Conservation (phyloP, 2,113 vertebrate species). For the Tretioscincus oriximinensis region DNA sequence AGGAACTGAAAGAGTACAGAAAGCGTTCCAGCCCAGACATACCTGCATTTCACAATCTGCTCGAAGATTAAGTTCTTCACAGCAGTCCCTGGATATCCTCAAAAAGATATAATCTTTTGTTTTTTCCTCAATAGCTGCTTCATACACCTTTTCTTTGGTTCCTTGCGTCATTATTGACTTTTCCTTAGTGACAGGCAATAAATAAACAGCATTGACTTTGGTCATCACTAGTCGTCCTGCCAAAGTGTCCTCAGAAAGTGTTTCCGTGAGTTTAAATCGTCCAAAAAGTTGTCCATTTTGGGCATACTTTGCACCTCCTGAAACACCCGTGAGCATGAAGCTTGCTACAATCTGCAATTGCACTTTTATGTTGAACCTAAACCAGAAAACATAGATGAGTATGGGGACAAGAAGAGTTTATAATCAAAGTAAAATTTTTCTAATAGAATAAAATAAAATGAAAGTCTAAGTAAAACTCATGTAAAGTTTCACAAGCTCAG, state of each 20-base stretch:
- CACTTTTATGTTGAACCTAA: slow-evolving; percentile 99
- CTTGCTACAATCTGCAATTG: slow-evolving; percentile 96
- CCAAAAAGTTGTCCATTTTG: slow-evolving; percentile 97
- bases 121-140: slow-evolving; percentile 97
- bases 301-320: slow-evolving; percentile 96
- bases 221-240: slow-evolving; percentile 98
- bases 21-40: background rate
- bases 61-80: slow-evolving; percentile 88
- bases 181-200: slow-evolving; percentile 89
- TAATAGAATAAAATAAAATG: slow-evolving; percentile 6
- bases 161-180: slow-evolving; percentile 84
- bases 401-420: background rate
- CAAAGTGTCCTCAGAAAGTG: slow-evolving; percentile 97
- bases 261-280: slow-evolving; percentile 97
- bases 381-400: slow-evolving; percentile 55
- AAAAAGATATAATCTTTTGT: slow-evolving; percentile 99
- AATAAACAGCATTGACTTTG: slow-evolving; percentile 96
- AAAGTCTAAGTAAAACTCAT: background rate
- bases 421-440: slow-evolving; percentile 2
- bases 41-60: slow-evolving; percentile 95
- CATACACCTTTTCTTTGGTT: slow-evolving; percentile 96
- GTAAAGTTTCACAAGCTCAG: background rate
- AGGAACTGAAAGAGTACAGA: background rate
- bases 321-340: slow-evolving; percentile 98
- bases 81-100: slow-evolving; percentile 95